These are phyloP conservation scores for Montipora capricornis DNA, from an alignment of 64 coral and sea anemone genomes.

Conservation along the genomic window DNA sequence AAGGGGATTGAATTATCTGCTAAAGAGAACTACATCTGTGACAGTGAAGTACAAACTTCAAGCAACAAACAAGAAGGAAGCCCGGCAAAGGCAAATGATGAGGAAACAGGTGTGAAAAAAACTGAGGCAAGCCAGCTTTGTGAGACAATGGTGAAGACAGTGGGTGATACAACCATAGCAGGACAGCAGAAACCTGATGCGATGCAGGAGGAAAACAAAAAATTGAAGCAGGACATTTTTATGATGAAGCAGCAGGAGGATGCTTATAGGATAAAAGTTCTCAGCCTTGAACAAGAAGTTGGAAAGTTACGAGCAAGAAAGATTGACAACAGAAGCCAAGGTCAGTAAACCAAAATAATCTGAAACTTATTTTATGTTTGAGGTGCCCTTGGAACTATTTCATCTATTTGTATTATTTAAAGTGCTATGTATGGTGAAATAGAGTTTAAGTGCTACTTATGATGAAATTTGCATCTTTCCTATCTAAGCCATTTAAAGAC, in stretches of 20 bases:
- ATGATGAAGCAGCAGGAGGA: constrained; percentile 66
- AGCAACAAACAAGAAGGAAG: not conserved
- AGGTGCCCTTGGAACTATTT: too few species aligned
- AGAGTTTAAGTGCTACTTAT: too few species aligned
- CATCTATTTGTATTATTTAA: too few species aligned
- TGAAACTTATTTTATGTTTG: too few species aligned
- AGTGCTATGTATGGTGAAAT: too few species aligned
- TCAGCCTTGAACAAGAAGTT: constrained; percentile 71
- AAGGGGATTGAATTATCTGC: not conserved
- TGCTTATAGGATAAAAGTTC: constrained; percentile 67
- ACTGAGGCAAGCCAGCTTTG: not conserved
- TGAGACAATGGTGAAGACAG: not conserved
- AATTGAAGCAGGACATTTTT: constrained; percentile 67
- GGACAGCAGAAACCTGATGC: constrained; percentile 15
- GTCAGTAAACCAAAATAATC: not conserved
- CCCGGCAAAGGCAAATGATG: not conserved
- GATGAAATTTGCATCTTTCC: too few species aligned
- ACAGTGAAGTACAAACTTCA: not conserved
- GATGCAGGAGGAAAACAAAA: constrained; percentile 67
- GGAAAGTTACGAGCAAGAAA: constrained; percentile 49
- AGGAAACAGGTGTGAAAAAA: not conserved
- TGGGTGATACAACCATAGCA: not conserved
- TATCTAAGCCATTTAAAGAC: too few species aligned
- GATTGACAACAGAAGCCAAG: constrained; percentile 50
- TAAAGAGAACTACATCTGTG: not conserved